Conservation (phyloP, 2,888 invertebrate species). For the Boloria euphrosyne region DNA sequence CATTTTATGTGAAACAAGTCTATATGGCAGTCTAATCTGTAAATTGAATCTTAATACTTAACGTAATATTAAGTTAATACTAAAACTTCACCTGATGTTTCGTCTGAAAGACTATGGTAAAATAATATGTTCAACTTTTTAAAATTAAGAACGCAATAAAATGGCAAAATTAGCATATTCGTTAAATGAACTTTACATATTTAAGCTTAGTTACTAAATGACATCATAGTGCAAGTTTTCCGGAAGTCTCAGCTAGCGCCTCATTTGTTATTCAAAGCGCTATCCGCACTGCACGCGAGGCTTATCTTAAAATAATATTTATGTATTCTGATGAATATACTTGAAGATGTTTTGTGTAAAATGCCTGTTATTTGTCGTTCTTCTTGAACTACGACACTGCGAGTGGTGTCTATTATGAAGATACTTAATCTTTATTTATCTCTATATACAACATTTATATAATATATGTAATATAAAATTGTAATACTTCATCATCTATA, state of each 20-base stretch:
- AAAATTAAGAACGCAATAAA: too few relatives aligned
- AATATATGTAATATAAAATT: too few relatives aligned
- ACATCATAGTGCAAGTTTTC: constrained; percentile 34
- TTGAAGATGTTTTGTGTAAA: constrained; percentile 10
- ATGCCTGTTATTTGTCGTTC: constrained; percentile 4
- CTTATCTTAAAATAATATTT: constrained; percentile 32
- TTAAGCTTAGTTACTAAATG: constrained; percentile 23
- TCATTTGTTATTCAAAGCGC: constrained; percentile 40
- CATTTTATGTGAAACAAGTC: too few relatives aligned
- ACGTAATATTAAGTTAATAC: too few relatives aligned
- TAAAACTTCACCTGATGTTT: too few relatives aligned
- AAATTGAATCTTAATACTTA: too few relatives aligned
- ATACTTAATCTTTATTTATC: background rate
- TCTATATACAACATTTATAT: too few relatives aligned
- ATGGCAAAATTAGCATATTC: constrained; percentile 22
- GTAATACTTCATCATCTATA: too few relatives aligned
- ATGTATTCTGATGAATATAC: constrained; percentile 21
- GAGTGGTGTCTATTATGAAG: background rate
- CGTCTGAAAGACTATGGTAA: too few relatives aligned
- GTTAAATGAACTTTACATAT: constrained; percentile 4
- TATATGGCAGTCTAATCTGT: too few relatives aligned
- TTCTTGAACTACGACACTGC: background rate
- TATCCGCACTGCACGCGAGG: constrained; percentile 36
- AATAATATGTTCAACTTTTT: too few relatives aligned
- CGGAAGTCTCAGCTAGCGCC: constrained; percentile 32